Evolutionary conservation across 2,888 invertebrate genomes (phyloP), one percentile per base, ranked within the genome.

Genomic region (Phania funesta): DNA sequence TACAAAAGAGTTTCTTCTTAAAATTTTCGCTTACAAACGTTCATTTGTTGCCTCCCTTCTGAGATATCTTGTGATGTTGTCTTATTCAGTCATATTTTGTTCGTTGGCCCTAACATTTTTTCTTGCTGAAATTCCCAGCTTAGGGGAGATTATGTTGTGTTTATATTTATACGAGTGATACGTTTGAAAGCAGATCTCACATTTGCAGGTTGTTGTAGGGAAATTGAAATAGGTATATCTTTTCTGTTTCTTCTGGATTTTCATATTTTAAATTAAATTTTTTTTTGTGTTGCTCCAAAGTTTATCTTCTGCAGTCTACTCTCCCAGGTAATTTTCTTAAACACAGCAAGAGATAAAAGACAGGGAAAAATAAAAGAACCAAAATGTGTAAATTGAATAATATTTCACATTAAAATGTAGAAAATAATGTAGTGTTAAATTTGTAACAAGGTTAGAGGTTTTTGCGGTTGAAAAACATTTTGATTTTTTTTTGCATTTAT

Each of bases 401-500:
- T 81, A 81, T 77, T 77, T 81, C 73, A 68, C 50, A 77, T 78
- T 74, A 74, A 67, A 74, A 67, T 77, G 48, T 48, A 50, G 18
- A 67, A 77, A 73, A 76, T 68, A 73, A 77, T 77, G 56, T 73
- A 48, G 81, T 82, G 81, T 68, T 74, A 82, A 82, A 82, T 82
- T 80, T 68, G 26, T 64, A 71, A 77, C 68, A 82, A 76, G 73
- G 54, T 78, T 41, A 50, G 64, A 54, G 62, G 73, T 56, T 78
- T 68, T 64, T 73, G 67, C 77, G 73, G 77, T 82, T 68, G n/a
- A n/a, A 26, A 60, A 78, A n/a, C 50, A 73, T 48, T 65, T 71
- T 65, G 71, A 26, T 70, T 35, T 58, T 64, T 13, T 32, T 3
- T 70, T 75, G 29, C 54, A 62, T 24, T 4, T 35, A 6, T 56